These are phyloP conservation scores for Dynastes grantii DNA, from an alignment of 2,888 invertebrate species.

Conservation along the genomic window DNA sequence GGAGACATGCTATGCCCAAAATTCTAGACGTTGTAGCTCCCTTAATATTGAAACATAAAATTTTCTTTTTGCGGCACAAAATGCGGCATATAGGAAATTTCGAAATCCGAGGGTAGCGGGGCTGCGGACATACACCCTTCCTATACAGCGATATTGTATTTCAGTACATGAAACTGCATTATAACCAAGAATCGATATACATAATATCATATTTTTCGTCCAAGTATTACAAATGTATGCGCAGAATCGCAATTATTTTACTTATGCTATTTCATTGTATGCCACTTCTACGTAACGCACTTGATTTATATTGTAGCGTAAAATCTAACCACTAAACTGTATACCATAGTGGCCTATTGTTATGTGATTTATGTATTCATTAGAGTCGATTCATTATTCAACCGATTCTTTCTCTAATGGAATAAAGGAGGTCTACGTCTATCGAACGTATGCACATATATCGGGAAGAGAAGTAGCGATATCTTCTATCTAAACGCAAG, in stretches of 20 bases:
- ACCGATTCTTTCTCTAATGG: slow-evolving; percentile 22
- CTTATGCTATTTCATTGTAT: too few relatives aligned
- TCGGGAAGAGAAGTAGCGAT: slow-evolving; percentile 9
- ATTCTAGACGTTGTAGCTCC: too few relatives aligned
- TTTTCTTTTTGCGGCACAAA: too few relatives aligned
- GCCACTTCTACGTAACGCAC: slow-evolving; percentile 8
- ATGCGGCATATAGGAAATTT: too few relatives aligned
- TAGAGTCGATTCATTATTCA: slow-evolving; percentile 44
- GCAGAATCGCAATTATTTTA: too few relatives aligned
- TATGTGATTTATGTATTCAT: slow-evolving; percentile 42
- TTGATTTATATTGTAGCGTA: slow-evolving; percentile 44
- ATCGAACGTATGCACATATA: neutral
- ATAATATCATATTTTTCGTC: neutral
- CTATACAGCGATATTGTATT: too few relatives aligned
- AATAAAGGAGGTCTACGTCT: slow-evolving; percentile 18
- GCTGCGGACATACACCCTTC: too few relatives aligned
- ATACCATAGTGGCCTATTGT: slow-evolving; percentile 34
- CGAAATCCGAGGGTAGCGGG: too few relatives aligned
- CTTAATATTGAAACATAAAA: too few relatives aligned
- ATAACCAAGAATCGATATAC: too few relatives aligned
- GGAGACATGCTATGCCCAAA: too few relatives aligned
- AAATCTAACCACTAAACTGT: slow-evolving; percentile 34
- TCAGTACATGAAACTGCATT: too few relatives aligned
- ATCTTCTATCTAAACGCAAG: slow-evolving; percentile 1
- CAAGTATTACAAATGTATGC: neutral